Evolutionary conservation across 1,140 invertebrate species (phyloP).

Genomic region (Whitmania pigra): DNA sequence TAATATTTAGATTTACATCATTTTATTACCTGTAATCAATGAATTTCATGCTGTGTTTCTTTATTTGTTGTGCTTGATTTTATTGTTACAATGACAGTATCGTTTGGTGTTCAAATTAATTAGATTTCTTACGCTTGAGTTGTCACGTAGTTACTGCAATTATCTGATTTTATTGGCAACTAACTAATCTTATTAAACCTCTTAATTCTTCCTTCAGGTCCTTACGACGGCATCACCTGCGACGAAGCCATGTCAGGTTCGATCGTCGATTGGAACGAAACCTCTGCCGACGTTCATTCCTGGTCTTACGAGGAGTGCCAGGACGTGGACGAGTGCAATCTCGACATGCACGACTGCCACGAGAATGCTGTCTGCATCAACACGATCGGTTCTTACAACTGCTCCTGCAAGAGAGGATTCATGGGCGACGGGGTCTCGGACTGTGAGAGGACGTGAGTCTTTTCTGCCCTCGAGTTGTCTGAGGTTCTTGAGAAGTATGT

Average conservation of each 20-base stretch:
- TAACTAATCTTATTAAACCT: not conserved
- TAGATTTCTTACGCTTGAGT: too few species aligned
- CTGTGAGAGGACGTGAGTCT: slow-evolving; percentile 61
- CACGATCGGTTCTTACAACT: slow-evolving; percentile 73
- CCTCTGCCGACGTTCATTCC: not conserved
- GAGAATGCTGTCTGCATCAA: slow-evolving; percentile 77
- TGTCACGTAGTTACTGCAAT: slow-evolving; percentile 5
- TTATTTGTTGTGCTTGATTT: too few species aligned
- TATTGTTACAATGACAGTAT: too few species aligned
- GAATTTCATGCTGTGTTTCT: too few species aligned
- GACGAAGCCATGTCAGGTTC: too few species aligned
- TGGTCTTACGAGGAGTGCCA: slow-evolving; percentile 86
- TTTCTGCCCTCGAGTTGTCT: not conserved
- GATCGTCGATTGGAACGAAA: too few species aligned
- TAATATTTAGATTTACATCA: too few species aligned
- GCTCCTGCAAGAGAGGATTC: slow-evolving; percentile 64
- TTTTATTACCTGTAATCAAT: too few species aligned
- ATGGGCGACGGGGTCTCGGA: slow-evolving; percentile 66
- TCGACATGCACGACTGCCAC: slow-evolving; percentile 75
- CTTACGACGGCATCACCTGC: not conserved
- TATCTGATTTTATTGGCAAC: too few species aligned
- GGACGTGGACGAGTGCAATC: slow-evolving; percentile 80
- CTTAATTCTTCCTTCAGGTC: not conserved
- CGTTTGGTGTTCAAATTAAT: too few species aligned
- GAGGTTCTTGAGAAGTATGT: too few species aligned